These are phyloP conservation scores for Calonectris borealis DNA, from an alignment of 2,113 vertebrate genomes.

Conservation along the genomic window DNA sequence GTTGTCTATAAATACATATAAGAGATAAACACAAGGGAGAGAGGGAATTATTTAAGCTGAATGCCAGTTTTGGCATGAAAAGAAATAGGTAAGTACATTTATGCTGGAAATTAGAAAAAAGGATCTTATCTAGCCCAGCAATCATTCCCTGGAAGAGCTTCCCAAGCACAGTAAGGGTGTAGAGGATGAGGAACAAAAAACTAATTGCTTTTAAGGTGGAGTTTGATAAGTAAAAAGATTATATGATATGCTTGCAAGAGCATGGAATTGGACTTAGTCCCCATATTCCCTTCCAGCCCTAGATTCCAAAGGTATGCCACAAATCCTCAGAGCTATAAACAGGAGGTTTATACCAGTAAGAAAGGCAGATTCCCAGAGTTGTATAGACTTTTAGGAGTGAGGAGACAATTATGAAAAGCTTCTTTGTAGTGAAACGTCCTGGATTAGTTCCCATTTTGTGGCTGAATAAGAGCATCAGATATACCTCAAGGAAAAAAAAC, in stretches of 20 bases:
- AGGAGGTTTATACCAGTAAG: neutral
- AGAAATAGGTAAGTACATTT: neutral
- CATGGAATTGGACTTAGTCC: neutral
- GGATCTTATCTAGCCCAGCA: neutral
- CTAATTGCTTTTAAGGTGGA: slow-evolving; percentile 35
- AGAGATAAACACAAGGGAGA: neutral
- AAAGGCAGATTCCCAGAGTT: neutral
- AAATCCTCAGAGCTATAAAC: neutral
- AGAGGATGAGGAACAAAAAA: neutral
- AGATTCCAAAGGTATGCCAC: neutral
- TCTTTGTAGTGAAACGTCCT: neutral
- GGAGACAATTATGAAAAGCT: neutral
- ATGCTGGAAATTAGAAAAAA: neutral
- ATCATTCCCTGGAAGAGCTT: slow-evolving; percentile 3
- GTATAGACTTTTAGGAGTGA: neutral
- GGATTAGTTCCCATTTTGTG: neutral
- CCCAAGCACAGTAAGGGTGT: neutral
- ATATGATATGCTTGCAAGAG: neutral
- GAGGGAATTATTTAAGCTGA: neutral
- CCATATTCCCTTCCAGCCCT: neutral
- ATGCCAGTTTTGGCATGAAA: neutral
- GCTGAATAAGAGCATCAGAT: neutral
- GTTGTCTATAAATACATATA: neutral
- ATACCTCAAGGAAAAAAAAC: neutral
- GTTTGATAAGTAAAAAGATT: slow-evolving; percentile 4